These are phyloP conservation scores for Hoplias malabaricus DNA, from an alignment of 2,113 vertebrate genomes.

Conservation along the genomic window DNA sequence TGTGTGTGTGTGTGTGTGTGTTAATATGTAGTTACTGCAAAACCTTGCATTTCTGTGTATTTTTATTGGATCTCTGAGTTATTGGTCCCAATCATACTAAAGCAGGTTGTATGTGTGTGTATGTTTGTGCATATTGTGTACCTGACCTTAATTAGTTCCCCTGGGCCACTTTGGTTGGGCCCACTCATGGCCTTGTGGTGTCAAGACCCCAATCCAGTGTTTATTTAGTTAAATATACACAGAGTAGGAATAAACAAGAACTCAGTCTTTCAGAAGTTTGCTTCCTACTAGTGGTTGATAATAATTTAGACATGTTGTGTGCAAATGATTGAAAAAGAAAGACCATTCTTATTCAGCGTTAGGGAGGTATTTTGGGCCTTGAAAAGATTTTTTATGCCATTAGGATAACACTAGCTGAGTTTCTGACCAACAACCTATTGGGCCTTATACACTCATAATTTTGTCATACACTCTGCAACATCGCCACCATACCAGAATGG, in stretches of 20 bases:
- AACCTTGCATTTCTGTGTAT: slow-evolving; percentile 57
- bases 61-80: slow-evolving; percentile 41
- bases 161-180: slow-evolving; percentile 56
- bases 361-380: background rate
- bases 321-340: background rate
- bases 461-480: background rate
- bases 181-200: slow-evolving; percentile 46
- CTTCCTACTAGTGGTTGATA: background rate
- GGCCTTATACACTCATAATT: too few relatives aligned
- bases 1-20: slow-evolving; percentile 33
- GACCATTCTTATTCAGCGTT: background rate
- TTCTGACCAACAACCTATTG: too few relatives aligned
- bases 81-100: slow-evolving; percentile 22
- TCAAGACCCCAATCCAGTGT: slow-evolving; percentile 40
- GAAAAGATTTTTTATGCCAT: background rate
- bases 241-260: slow-evolving; percentile 11
- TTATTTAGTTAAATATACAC: slow-evolving; percentile 30
- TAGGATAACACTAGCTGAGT: background rate
- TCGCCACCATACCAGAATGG: too few relatives aligned
- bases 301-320: slow-evolving; percentile 12
- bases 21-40: slow-evolving; percentile 48
- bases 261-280: background rate
- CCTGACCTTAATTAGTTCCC: slow-evolving; percentile 71
- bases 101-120: slow-evolving; percentile 37
- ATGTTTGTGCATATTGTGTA: slow-evolving; percentile 54